A percentile compares a stretch with the other conserved stretches of the same genome.
phyloP scores from a whole-genome alignment of 2,113 vertebrate species.

The Embiotoca jacksoni region DNA sequence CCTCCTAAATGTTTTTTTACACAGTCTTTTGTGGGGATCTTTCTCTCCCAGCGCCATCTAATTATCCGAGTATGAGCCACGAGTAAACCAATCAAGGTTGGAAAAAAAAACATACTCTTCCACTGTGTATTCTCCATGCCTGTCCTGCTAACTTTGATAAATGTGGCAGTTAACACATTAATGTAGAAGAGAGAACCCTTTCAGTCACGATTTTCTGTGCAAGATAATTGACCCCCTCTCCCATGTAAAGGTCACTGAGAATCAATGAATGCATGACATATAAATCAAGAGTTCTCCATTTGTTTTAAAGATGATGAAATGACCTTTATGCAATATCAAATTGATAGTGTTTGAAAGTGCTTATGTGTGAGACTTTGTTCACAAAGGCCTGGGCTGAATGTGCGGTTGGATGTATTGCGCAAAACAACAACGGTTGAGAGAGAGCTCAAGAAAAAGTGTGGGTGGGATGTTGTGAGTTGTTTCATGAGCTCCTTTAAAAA shows the following conservation, averaged over 20 bases:
- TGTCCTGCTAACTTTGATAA: constrained; percentile 61
- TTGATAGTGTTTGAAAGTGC: constrained; percentile 29
- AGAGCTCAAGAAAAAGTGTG: too few species aligned
- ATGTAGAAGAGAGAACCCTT: constrained; percentile 57
- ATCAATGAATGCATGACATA: constrained; percentile 78
- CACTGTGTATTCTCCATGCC: constrained; percentile 19
- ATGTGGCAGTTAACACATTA: constrained; percentile 62
- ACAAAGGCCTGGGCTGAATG: constrained; percentile 1
- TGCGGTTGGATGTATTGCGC: constrained; percentile 14
- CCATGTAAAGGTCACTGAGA: constrained; percentile 75
- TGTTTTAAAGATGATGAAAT: constrained; percentile 78
- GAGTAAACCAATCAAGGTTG: constrained; percentile 52
- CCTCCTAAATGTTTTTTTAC: too few species aligned
- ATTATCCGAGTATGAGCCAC: constrained; percentile 45
- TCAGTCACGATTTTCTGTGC: constrained; percentile 61
- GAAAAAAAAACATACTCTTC: constrained; percentile 27
- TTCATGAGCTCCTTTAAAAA: too few species aligned
- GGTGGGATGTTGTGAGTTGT: too few species aligned
- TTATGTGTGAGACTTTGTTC: constrained; percentile 26
- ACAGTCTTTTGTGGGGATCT: too few species aligned
- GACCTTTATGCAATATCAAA: constrained; percentile 78
- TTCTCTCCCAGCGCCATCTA: constrained; percentile 25
- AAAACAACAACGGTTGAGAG: too few species aligned
- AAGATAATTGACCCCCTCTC: constrained; percentile 76
- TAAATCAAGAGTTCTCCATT: constrained; percentile 74